Percentiles rank a stretch among this genome's conserved stretches.
phyloP scores from a whole-genome alignment of 1,140 invertebrate genomes.

The Gryon sp. region DNA sequence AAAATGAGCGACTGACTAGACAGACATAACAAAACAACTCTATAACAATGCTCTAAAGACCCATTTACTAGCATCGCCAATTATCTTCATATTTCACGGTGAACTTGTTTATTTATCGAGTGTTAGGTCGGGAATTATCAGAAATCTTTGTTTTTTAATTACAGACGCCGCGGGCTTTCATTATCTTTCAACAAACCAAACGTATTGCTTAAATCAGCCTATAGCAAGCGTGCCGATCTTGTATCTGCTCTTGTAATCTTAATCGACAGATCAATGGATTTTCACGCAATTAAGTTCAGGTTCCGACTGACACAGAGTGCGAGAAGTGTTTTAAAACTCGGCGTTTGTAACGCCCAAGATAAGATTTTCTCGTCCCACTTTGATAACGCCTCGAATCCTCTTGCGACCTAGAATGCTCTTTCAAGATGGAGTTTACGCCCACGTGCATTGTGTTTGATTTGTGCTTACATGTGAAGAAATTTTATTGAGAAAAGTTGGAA shows the following conservation, averaged over 20 bases:
- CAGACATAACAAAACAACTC: slow-evolving; percentile 5
- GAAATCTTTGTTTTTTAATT: slow-evolving; percentile 60
- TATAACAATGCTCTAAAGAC: slow-evolving; percentile 37
- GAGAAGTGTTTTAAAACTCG: slow-evolving; percentile 50
- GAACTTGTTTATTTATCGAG: slow-evolving; percentile 57
- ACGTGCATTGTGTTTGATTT: slow-evolving; percentile 13
- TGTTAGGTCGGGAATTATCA: slow-evolving; percentile 51
- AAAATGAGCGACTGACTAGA: background rate
- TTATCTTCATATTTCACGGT: slow-evolving; percentile 36
- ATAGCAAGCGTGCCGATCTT: slow-evolving; percentile 54
- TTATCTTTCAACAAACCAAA: slow-evolving; percentile 58
- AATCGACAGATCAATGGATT: slow-evolving; percentile 63
- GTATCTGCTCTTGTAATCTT: slow-evolving; percentile 61
- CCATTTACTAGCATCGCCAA: slow-evolving; percentile 34
- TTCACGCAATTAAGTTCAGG: slow-evolving; percentile 60
- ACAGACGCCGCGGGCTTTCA: slow-evolving; percentile 48
- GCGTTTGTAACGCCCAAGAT: slow-evolving; percentile 32
- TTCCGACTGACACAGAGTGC: slow-evolving; percentile 35
- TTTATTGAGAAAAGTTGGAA: no score
- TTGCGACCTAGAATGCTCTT: slow-evolving; percentile 52
- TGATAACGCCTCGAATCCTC: slow-evolving; percentile 58
- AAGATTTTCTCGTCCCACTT: slow-evolving; percentile 63
- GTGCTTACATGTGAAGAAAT: slow-evolving; percentile 22
- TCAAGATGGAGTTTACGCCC: slow-evolving; percentile 33
- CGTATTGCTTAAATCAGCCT: slow-evolving; percentile 60